Evolutionary conservation across 2,797 vertebrate species (phyloP), one percentile per base, ranked within the genome.

Genomic region (Antrozous pallidus): DNA sequence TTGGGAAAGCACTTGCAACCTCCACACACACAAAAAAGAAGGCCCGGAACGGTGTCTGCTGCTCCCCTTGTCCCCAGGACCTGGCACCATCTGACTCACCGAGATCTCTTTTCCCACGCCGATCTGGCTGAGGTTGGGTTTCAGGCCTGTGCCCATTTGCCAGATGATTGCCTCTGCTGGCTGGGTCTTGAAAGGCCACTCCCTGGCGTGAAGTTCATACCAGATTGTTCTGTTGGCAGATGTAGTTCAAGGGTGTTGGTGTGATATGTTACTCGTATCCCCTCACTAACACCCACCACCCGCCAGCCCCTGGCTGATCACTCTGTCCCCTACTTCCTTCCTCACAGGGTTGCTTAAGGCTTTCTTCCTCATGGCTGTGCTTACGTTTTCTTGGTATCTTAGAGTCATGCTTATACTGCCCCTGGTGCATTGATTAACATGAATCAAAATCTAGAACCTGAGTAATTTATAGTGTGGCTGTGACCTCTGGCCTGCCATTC

Each of bases 161-260:
- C 99, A 99, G 97, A 99, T 99, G 93, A 99, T 99, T 65, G 99
- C 99, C 98, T 99, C 99, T 0, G 99, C 99, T 7, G 99, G 99
- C 96, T 99, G 99, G 6, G 98, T 99, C 98, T 99, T 99, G 98
- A 99, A 99, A 98, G 99, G 99, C 99, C 99, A 99, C 96, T 99
- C 99, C 92, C 99, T 99, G 7, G 99, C 99, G 0, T 99, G 99
- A 96, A 99, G 98, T 97, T 99, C 99, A 1, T 99, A 99, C 99
- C 99, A 99, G 98, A 99, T 99, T 12, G 99, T 99, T 97, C 99
- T 99, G 98, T 88, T 42, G 96, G 93, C 54, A 93, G 22, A 98
- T 2, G 31, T 0, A 0, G 83, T 94, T 33, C 74, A 49, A 89
- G 31, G 28, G 20, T 26, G 26, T 51, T 83, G 67, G 18, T 36